Evolutionary conservation across 2,113 vertebrate genomes (phyloP), one percentile per base, ranked within the genome.

Genomic region (Microtus ochrogaster): DNA sequence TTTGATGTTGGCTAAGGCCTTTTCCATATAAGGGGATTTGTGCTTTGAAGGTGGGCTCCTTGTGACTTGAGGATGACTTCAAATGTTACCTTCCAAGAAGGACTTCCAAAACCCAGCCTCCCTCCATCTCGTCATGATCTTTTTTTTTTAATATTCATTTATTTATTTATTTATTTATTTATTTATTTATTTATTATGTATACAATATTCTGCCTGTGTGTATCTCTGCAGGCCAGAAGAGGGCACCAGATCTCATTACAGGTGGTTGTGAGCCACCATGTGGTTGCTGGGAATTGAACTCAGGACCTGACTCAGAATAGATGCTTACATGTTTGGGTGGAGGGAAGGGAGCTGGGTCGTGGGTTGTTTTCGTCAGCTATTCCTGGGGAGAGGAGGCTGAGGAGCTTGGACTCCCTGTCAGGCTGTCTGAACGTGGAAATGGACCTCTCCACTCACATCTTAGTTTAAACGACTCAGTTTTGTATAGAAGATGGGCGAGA

Each of bases 81-180:
- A 63, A 72, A 82, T 49, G 39, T 55, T 21, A 22, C 39, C 68
- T 74, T 44, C 19, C 66, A 41, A 30, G 47, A 82, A 76, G 47
- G 33, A 63, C 61, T 78, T 92, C 87, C 24, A 58, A 93, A 65
- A 39, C 14, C 4, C 13, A 66, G 65, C 17, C 36, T 17, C 19
- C 26, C 7, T 66, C 66, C 1, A 21, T 13, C 28, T 58, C 30
- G 30, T 16, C 21, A 26, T 39, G 0, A 0, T n/a, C n/a, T n/a
- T n/a, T n/a, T n/a, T n/a, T n/a, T n/a, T n/a, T n/a, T n/a, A n/a
- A n/a, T n/a, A n/a, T n/a, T n/a, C n/a, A n/a, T n/a, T n/a, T n/a
- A n/a, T n/a, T n/a, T n/a, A n/a, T n/a, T n/a, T n/a, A n/a, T n/a
- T n/a, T n/a, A n/a, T n/a, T n/a, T n/a, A n/a, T n/a, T n/a, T n/a